Evolutionary conservation across 2,797 vertebrate genomes (phyloP).

Genomic region (Neomorphus geoffroyi): DNA sequence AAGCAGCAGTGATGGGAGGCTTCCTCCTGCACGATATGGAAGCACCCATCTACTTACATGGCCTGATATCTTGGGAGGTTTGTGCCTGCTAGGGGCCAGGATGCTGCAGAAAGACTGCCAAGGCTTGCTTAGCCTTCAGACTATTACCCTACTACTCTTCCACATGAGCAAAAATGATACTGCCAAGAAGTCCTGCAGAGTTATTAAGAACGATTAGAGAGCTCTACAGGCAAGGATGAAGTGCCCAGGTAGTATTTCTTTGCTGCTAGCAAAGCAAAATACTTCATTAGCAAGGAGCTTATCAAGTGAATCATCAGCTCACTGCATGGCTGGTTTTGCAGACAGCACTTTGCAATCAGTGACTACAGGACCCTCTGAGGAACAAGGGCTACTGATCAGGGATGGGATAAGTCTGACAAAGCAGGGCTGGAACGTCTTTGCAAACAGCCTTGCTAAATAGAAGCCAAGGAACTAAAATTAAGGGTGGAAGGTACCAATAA

Average conservation of each 20-base stretch:
- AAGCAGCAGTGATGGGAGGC: neutral
- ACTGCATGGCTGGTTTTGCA: neutral
- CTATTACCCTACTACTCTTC: neutral
- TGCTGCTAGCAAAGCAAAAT: neutral
- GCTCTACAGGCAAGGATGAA: neutral
- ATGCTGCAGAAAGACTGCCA: neutral
- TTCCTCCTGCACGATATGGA: neutral
- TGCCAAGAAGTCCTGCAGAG: neutral
- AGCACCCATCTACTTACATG: neutral
- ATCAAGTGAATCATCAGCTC: neutral
- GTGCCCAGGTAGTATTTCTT: neutral
- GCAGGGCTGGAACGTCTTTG: neutral
- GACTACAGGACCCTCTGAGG: neutral
- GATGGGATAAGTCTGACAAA: neutral
- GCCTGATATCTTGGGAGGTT: fast-evolving
- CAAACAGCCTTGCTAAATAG: neutral
- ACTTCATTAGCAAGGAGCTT: neutral
- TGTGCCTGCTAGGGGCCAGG: neutral
- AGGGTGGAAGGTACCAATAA: neutral
- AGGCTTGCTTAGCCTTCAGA: neutral
- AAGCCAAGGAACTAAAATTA: neutral
- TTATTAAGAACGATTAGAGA: neutral
- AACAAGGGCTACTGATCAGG: neutral
- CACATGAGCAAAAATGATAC: neutral
- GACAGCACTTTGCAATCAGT: neutral